Evolutionary conservation across 2,113 vertebrate species (phyloP), one percentile per base, ranked within the genome.

Genomic region (Stigmatopora argus): DNA sequence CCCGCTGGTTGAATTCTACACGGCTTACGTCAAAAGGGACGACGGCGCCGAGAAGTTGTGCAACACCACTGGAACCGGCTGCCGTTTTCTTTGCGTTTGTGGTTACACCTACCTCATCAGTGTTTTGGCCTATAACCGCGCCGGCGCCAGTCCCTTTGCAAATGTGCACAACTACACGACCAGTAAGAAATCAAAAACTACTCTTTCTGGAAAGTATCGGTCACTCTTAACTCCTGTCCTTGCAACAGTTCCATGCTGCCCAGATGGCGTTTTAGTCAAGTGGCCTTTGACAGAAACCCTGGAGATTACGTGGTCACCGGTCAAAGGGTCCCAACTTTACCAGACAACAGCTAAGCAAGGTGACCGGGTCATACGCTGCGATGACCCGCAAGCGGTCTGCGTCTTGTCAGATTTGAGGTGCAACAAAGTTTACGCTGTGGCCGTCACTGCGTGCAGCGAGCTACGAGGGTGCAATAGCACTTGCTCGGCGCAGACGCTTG

Each of bases 171-270:
- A 92, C 86, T 94, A 96, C 71, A 96, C 93, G 49, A 94, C 96
- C 77, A 89, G 96, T 95, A 82, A 79, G 92, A 79, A 5, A 41
- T 10, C 38, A 7, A 7, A 41, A 41, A 41, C 9, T 41, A 41
- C 7, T 41, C 1, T 41, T 3, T 5, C 7, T 41, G 38, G 9
- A 41, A 41, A 41, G 38, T 10, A 41, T 41, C 9, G 41, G 69
- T 6, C 14, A 5, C 65, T 55, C 77, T 18, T 68, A n/a, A 23
- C 51, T 44, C 53, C 46, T 58, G 31, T 38, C 6, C 23, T 23
- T n/a, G 4, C 34, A 18, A 47, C 82, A 98, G 96, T 94, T 23
- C 94, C 94, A 8, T 98, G 96, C 45, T 97, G 96, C 77, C 95
- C 95, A 19, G 69, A 85, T n/a, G 79, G 85, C 65, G 85, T 96